Percentiles rank a stretch among this genome's conserved stretches.
Conservation (phyloP, 2,113 vertebrate genomes). For the Australoheros scitulus region DNA sequence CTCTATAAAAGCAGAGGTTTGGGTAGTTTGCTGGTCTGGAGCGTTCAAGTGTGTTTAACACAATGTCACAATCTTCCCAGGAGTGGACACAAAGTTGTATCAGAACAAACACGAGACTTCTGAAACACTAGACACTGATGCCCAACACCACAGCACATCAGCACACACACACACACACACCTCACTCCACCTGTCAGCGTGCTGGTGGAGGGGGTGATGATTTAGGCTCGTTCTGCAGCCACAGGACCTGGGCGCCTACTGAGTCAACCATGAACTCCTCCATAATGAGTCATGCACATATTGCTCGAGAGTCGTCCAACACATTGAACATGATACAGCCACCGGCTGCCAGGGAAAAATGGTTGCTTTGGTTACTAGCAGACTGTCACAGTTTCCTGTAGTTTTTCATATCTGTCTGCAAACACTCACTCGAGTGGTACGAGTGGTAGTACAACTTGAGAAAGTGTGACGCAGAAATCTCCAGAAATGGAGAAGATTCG, state of each 20-base stretch:
- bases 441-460: not conserved
- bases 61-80: too few species aligned
- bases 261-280: not conserved
- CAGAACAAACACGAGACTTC: too few species aligned
- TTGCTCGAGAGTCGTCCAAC: not conserved
- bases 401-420: not conserved
- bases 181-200: too few species aligned
- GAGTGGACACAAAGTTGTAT: too few species aligned
- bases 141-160: not conserved
- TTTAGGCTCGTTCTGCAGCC: not conserved
- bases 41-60: too few species aligned
- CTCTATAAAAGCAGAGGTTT: too few species aligned
- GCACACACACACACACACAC: too few species aligned
- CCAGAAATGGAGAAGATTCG: not conserved
- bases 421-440: too few species aligned
- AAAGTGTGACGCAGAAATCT: not conserved
- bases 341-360: not conserved
- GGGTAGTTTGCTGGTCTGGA: too few species aligned
- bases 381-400: not conserved
- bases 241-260: not conserved
- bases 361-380: not conserved
- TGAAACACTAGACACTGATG: too few species aligned
- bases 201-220: not conserved
- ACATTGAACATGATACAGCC: not conserved
- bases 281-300: not conserved